Evolutionary conservation across 2,888 invertebrate genomes (phyloP), one percentile per base, ranked within the genome.

Genomic region (Zygaena filipendulae): DNA sequence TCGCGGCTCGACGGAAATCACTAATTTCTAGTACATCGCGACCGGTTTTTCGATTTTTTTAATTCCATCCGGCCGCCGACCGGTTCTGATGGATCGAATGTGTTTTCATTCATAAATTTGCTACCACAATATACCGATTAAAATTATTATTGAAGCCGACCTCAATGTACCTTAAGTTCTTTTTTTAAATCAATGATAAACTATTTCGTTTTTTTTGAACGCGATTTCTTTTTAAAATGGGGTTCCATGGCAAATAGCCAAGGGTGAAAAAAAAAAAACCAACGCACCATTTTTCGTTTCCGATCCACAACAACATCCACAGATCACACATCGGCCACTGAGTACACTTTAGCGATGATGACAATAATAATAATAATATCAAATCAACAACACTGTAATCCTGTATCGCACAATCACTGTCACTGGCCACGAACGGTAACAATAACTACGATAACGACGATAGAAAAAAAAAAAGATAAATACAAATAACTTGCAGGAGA

Each of bases 51-150:
- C 28, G 38, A 27, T 36, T 42, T 43, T 44, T 48, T 47, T 52
- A 45, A 49, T 49, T 39, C 47, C 59, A 52, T 60, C 58, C 59
- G 57, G 52, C 32, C 40, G 13, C 22, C 26, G 39, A 56, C 57
- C 52, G 50, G 57, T 57, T 43, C 35, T 26, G n/a, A n/a, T n/a
- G n/a, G n/a, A n/a, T n/a, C n/a, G n/a, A n/a, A n/a, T n/a, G n/a
- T n/a, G n/a, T n/a, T n/a, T 52, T 41, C 61, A 62, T 61, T 66
- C 58, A 66, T 57, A 59, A 62, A 39, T 49, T 52, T 47, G 43
- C 40, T n/a, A n/a, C n/a, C n/a, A n/a, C n/a, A n/a, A n/a, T n/a
- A n/a, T n/a, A n/a, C n/a, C n/a, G n/a, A n/a, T n/a, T n/a, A n/a
- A n/a, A n/a, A n/a, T n/a, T n/a, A n/a, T n/a, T n/a, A n/a, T n/a